phyloP scores from a whole-genome alignment of 2,113 vertebrate genomes.

The Lates calcarifer region DNA sequence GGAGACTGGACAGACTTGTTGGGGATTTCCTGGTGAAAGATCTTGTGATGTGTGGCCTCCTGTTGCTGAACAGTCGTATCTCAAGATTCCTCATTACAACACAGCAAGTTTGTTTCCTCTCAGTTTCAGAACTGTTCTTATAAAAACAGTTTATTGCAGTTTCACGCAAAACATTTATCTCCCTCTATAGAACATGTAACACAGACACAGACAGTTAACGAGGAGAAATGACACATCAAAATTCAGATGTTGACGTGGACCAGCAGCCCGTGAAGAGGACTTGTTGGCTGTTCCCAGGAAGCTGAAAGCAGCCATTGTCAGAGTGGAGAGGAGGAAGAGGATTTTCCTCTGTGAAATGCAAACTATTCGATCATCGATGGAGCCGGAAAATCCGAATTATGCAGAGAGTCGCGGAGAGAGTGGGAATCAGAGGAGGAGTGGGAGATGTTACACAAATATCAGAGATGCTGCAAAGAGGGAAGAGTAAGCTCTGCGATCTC shows the following conservation, averaged over 20 bases:
- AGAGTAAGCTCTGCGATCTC: neutral
- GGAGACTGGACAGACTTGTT: no score
- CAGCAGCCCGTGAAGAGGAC: no score
- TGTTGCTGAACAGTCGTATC: no score
- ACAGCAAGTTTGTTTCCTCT: no score
- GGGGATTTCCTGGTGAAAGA: no score
- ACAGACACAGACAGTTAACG: neutral
- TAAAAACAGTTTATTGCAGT: no score
- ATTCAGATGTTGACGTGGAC: neutral
- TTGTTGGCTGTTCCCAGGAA: neutral
- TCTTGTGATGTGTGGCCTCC: no score
- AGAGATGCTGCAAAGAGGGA: neutral
- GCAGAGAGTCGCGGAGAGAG: neutral
- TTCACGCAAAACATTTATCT: no score
- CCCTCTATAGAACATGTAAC: no score
- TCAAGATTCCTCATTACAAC: no score
- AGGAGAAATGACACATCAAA: neutral
- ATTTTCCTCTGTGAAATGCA: conserved; percentile 31
- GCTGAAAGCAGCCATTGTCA: conserved; percentile 43
- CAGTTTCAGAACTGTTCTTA: no score
- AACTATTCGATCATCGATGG: neutral
- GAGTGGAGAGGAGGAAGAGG: neutral
- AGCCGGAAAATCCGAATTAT: conserved; percentile 16
- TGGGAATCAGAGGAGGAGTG: conserved; percentile 4
- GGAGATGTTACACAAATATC: conserved; percentile 20